Base-by-base conservation (phyloP, 1,140 invertebrate genomes). In the Pinna nobilis region DNA sequence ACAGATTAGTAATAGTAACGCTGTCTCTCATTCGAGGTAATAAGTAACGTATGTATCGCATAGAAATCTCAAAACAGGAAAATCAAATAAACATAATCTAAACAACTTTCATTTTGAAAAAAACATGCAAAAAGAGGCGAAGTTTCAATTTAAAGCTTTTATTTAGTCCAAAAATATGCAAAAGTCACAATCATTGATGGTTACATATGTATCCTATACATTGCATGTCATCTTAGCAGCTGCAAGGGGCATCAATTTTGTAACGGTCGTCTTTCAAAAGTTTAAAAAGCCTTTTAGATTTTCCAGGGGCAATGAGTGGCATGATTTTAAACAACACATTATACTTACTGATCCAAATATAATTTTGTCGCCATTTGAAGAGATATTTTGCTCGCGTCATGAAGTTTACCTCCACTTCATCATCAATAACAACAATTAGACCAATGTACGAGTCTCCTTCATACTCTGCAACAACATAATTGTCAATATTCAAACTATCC, bases 1-100 rank as follows among this genome's bases (percentile, higher is more conserved):
- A 47, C 41, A 47, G 5, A 9, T n/a, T 59, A 30, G 11, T 9
- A 0, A 59, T 59, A 30, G 55, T n/a, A 23, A 25, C 18, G 15
- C 33, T 32, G 32, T 32, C 15, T 59, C 55, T 59, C 4, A 15
- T 59, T 50, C 25, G 47, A 50, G 47, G 47, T 15, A 50, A 50
- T 20, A 59, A 30, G 55, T 59, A 59, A 59, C 23, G 55, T 59
- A 59, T n/a, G 55, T 59, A 59, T 59, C 28, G 55, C 55, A 59
- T 30, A 59, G 23, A 30, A 59, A 59, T 3, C 55, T 30, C n/a
- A 32, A 25, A 59, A 32, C 23, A 30, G 2, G 5, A 59, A 59
- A 59, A 59, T 59, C 55, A 59, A 30, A 59, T 59, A 6, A 59
- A 59, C 55, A 59, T 59, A 59, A 59, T 59, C 28, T 3, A 59